phyloP scores from a whole-genome alignment of 2,113 vertebrate species.

The Cynopterus brachyotis region DNA sequence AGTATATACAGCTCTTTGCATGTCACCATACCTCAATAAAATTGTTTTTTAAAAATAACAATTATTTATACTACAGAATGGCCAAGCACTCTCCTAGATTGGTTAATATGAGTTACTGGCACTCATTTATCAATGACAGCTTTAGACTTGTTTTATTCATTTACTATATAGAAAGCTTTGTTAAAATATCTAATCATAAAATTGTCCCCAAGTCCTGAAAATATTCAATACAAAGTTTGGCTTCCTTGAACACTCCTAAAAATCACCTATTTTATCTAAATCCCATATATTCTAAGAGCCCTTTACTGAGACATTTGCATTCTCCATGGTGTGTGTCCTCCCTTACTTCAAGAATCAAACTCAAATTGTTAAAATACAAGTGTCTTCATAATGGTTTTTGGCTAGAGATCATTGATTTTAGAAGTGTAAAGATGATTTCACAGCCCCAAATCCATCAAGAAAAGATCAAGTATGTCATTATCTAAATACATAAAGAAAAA shows the following conservation, averaged over 20 bases:
- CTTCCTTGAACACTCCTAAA: background rate
- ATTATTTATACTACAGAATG: background rate
- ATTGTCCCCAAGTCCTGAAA: background rate
- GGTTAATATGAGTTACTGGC: background rate
- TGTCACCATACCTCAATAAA: background rate
- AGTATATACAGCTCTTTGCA: background rate
- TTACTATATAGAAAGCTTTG: background rate
- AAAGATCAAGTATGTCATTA: background rate
- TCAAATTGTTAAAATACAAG: background rate
- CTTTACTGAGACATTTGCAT: background rate
- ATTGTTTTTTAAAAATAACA: background rate
- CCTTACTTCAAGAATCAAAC: background rate
- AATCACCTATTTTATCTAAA: background rate
- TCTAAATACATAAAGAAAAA: background rate
- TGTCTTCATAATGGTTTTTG: background rate
- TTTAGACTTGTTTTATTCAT: background rate
- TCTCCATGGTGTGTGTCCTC: background rate
- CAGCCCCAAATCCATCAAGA: background rate
- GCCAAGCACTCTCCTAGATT: background rate
- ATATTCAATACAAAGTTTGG: background rate
- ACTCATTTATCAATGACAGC: background rate
- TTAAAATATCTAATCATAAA: background rate
- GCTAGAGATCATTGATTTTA: background rate
- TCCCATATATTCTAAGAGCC: background rate
- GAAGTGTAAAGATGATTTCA: background rate